Percentiles rank a stretch among this genome's conserved stretches.
Evolutionary conservation across 2,113 vertebrate species (phyloP).

Genomic region (Alethe castanea): DNA sequence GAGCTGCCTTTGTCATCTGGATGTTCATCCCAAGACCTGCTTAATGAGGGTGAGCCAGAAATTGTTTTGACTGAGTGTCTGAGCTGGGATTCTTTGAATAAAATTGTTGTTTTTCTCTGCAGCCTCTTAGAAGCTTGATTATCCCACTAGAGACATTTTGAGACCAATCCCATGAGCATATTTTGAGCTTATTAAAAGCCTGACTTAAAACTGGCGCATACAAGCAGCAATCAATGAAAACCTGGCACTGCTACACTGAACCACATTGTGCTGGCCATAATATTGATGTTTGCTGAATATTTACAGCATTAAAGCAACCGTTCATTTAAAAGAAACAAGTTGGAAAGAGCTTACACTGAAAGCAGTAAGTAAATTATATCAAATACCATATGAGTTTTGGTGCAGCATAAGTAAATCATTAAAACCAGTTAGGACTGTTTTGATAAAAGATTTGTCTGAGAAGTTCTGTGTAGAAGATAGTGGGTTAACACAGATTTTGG

Average conservation of each 20-base stretch:
- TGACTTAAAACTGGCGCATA: slow-evolving; percentile 57
- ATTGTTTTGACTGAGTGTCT: slow-evolving; percentile 35
- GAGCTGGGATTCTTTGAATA: slow-evolving; percentile 21
- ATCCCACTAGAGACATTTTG: slow-evolving; percentile 56
- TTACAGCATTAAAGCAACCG: slow-evolving; percentile 29
- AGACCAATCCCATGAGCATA: slow-evolving; percentile 55
- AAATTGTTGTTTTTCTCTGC: not conserved
- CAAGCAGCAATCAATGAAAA: slow-evolving; percentile 54
- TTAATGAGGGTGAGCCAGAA: not conserved
- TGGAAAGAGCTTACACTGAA: slow-evolving; percentile 26
- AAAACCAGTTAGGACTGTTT: not conserved
- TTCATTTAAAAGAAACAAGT: slow-evolving; percentile 38
- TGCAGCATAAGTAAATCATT: not conserved
- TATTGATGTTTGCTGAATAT: slow-evolving; percentile 51
- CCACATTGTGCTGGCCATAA: slow-evolving; percentile 43
- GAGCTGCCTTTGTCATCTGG: not conserved
- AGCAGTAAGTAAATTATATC: slow-evolving; percentile 17
- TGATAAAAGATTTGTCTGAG: not conserved
- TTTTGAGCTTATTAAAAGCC: slow-evolving; percentile 66
- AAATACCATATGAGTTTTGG: not conserved
- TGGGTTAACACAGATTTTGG: not conserved
- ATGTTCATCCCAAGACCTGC: not conserved
- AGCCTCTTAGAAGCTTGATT: slow-evolving; percentile 37
- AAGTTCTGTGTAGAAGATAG: not conserved
- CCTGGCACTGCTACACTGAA: slow-evolving; percentile 36